These are phyloP conservation scores for Gobiocypris rarus DNA, from an alignment of 2,113 vertebrate genomes.

Conservation along the genomic window DNA sequence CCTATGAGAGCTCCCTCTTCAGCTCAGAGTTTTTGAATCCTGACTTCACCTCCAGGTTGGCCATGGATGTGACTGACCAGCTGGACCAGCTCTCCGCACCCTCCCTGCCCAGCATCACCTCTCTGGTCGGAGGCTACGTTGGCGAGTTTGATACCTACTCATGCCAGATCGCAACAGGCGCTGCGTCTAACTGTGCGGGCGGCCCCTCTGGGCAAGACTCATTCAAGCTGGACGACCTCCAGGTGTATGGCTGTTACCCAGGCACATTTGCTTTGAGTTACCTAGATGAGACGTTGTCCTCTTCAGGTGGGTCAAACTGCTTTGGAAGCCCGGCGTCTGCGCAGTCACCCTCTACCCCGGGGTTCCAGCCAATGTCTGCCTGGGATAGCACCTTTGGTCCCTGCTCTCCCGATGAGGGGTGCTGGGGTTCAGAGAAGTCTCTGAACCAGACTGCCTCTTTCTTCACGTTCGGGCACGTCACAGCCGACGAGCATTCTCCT, in stretches of 20 bases:
- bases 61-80: constrained; percentile 81
- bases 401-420: constrained; percentile 83
- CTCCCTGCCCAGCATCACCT: constrained; percentile 86
- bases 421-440: constrained; percentile 78
- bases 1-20: constrained; percentile 79
- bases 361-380: constrained; percentile 79
- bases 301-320: constrained; percentile 85
- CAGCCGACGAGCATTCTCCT: constrained; percentile 69
- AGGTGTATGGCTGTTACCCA: constrained; percentile 91
- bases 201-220: constrained; percentile 63
- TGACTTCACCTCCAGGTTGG: constrained; percentile 81
- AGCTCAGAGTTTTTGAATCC: constrained; percentile 80
- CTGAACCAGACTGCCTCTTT: constrained; percentile 75
- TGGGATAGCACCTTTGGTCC: constrained; percentile 89
- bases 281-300: constrained; percentile 84
- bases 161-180: constrained; percentile 81
- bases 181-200: constrained; percentile 59
- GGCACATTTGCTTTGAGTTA: constrained; percentile 79
- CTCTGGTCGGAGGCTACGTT: constrained; percentile 83
- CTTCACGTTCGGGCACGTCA: constrained; percentile 79
- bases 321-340: constrained; percentile 86
- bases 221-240: constrained; percentile 89
- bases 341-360: constrained; percentile 84
- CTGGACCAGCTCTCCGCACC: constrained; percentile 74
- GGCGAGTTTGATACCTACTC: constrained; percentile 88